phyloP scores from a whole-genome alignment of 1,140 invertebrate species.

The Cydia amplana region DNA sequence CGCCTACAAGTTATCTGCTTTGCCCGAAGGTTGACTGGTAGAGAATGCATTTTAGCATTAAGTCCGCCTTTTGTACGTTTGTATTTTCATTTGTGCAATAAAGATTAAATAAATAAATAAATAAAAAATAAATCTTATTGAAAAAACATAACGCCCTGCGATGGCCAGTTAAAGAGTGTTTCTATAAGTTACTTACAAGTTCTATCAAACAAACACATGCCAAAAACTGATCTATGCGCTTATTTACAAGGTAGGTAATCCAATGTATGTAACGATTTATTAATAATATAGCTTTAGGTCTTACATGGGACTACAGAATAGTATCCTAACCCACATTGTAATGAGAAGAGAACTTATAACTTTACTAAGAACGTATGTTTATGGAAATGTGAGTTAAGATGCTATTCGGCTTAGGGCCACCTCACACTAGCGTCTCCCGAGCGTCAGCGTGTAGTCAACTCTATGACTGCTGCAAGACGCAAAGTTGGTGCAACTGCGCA shows the following conservation, averaged over 20 bases:
- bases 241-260: constrained; percentile 9
- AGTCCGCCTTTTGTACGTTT: too few species aligned
- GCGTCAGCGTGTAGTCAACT: too few species aligned
- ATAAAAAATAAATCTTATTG: too few species aligned
- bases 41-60: too few species aligned
- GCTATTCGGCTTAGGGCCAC: background rate
- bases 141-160: too few species aligned
- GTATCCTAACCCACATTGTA: background rate
- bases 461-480: background rate
- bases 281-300: background rate
- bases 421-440: too few species aligned
- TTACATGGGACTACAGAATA: background rate
- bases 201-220: background rate
- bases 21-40: too few species aligned
- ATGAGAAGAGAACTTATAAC: background rate
- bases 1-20: too few species aligned
- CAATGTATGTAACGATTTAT: background rate
- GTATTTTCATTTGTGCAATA: too few species aligned
- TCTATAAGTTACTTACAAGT: background rate
- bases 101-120: too few species aligned
- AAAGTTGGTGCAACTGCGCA: background rate
- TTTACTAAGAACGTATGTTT: too few species aligned
- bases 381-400: background rate
- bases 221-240: background rate
- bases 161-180: too few species aligned